Percentiles rank a stretch among this genome's conserved stretches.
These are phyloP conservation scores for Apoderus coryli DNA, from an alignment of 2,888 invertebrate species.

Conservation along the genomic window DNA sequence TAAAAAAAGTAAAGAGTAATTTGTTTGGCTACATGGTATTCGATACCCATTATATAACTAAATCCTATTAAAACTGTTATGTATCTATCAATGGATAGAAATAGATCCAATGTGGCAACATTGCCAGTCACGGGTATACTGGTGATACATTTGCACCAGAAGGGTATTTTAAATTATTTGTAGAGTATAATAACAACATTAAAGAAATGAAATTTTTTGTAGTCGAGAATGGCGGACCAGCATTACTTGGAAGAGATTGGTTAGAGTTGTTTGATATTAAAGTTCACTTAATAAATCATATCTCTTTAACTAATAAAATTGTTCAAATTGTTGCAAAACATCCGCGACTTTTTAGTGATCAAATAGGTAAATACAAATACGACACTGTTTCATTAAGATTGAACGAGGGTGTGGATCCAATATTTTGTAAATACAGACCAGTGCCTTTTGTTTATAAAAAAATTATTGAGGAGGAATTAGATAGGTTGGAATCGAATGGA, in stretches of 20 bases:
- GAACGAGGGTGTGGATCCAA: constrained; percentile 3
- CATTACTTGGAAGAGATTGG: constrained; percentile 2
- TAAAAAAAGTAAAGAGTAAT: no score
- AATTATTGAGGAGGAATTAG: constrained; percentile 15
- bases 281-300: constrained; percentile 1
- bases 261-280: constrained; percentile 3
- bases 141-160: neutral
- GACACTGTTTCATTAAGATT: constrained; percentile 3
- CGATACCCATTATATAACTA: no score
- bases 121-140: no score
- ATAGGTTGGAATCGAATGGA: constrained; percentile 17
- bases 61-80: no score
- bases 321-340: constrained; percentile 4
- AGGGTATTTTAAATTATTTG: constrained; percentile 1
- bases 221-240: constrained; percentile 3
- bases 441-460: constrained; percentile 20
- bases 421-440: constrained; percentile 18
- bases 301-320: neutral
- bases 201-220: constrained; percentile 1
- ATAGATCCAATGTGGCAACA: no score
- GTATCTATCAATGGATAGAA: no score
- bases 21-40: no score
- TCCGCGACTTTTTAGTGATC: constrained; percentile 4
- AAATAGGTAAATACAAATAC: constrained; percentile 8
- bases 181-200: no score